These are phyloP conservation scores for Globia sparganii DNA, from an alignment of 2,888 invertebrate genomes.

Conservation along the genomic window DNA sequence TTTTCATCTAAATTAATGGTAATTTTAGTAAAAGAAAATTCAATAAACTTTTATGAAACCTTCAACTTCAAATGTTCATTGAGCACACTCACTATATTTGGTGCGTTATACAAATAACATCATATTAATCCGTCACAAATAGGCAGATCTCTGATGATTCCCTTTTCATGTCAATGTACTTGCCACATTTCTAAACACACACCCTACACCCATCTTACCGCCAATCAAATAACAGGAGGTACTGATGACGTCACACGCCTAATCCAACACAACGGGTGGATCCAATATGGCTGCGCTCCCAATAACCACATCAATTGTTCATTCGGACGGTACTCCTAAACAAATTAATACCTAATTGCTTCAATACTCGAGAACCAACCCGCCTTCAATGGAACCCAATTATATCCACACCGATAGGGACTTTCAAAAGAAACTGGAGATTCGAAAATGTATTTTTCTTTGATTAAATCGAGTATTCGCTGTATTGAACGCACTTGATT, in stretches of 20 bases:
- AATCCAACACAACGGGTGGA: conserved; percentile 56
- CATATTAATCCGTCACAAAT: background rate
- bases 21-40: background rate
- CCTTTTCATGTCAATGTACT: conserved; percentile 14
- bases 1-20: conserved; percentile 24
- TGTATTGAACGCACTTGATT: conserved; percentile 47
- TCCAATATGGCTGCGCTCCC: conserved; percentile 58
- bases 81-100: background rate
- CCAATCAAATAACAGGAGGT: conserved; percentile 48
- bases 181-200: conserved; percentile 23
- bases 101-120: background rate
- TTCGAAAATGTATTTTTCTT: conserved; percentile 67
- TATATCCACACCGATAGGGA: conserved; percentile 59
- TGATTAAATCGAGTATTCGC: conserved; percentile 69
- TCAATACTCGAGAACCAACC: conserved; percentile 56
- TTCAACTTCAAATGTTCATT: background rate
- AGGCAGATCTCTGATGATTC: background rate
- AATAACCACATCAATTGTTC: conserved; percentile 77
- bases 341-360: conserved; percentile 79
- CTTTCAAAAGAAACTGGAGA: conserved; percentile 57
- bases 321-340: conserved; percentile 72
- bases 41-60: background rate
- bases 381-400: conserved; percentile 70
- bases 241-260: conserved; percentile 45
- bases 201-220: conserved; percentile 4